Percentiles rank a stretch among this genome's conserved stretches.
These are phyloP conservation scores for Falco columbarius DNA, from an alignment of 2,797 vertebrate genomes.

Conservation along the genomic window DNA sequence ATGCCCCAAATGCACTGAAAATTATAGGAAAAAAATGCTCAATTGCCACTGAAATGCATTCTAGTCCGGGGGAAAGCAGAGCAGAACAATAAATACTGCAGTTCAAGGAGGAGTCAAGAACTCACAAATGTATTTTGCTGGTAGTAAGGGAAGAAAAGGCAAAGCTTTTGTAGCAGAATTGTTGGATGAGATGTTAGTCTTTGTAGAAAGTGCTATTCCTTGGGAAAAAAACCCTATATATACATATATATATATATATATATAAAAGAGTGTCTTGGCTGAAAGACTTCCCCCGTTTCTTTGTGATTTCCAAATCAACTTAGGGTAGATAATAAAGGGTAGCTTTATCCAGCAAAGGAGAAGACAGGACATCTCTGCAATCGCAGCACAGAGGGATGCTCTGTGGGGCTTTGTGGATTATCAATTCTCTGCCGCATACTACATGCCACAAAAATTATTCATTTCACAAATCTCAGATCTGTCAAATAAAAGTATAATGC, in stretches of 20 bases:
- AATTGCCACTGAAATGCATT: conserved; percentile 11
- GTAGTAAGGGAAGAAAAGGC: not conserved
- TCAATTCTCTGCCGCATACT: not conserved
- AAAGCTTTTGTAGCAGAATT: not conserved
- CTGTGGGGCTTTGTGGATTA: not conserved
- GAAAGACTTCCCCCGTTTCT: not conserved
- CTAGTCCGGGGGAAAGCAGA: not conserved
- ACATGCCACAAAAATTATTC: not conserved
- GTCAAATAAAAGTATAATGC: not conserved
- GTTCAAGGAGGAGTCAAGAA: conserved; percentile 58
- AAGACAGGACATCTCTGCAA: not conserved
- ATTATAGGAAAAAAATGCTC: not conserved
- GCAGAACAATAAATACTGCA: not conserved
- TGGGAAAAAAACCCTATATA: not conserved
- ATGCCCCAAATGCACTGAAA: conserved; percentile 25
- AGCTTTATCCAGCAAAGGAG: not conserved
- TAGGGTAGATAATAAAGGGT: not conserved
- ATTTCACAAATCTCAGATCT: not conserved
- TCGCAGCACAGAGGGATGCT: not conserved
- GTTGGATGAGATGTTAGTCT: not conserved
- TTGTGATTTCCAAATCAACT: not conserved
- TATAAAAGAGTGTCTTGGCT: not conserved
- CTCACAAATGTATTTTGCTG: not conserved
- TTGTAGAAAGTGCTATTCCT: not conserved
- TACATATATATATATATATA: not conserved